A percentile compares a stretch with the other conserved stretches of the same genome.
phyloP scores from a whole-genome alignment of 2,113 vertebrate genomes.

The Caranx ignobilis region DNA sequence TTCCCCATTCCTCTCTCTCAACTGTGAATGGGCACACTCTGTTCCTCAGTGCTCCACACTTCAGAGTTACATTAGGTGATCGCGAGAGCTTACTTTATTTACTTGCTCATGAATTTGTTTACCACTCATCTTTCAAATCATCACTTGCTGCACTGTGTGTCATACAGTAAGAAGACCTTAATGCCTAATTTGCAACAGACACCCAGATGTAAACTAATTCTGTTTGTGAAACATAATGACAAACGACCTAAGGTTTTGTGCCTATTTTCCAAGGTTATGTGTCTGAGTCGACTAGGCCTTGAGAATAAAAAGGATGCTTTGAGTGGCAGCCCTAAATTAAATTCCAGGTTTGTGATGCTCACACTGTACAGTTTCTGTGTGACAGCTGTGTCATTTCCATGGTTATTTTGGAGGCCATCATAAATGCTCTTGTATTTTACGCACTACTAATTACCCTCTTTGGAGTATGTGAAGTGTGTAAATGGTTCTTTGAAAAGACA shows the following conservation, averaged over 20 bases:
- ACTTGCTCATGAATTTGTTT: slow-evolving; percentile 1
- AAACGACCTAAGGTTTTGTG: not conserved
- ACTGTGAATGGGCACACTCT: not conserved
- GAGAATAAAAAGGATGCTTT: not conserved
- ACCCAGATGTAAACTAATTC: not conserved
- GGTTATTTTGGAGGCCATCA: not conserved
- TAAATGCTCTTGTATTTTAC: not conserved
- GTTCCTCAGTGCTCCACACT: not conserved
- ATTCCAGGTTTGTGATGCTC: not conserved
- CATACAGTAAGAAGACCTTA: not conserved
- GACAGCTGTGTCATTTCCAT: not conserved
- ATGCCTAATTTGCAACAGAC: not conserved
- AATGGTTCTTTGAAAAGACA: slow-evolving; percentile 17
- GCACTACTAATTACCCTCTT: not conserved
- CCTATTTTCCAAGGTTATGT: slow-evolving; percentile 4
- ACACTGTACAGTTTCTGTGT: slow-evolving; percentile 4
- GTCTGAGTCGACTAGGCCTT: not conserved
- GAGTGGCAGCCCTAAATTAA: not conserved
- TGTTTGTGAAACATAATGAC: not conserved
- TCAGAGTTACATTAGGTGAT: not conserved
- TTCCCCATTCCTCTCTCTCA: not conserved
- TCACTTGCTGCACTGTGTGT: not conserved
- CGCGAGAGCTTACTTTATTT: not conserved
- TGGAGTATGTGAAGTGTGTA: not conserved
- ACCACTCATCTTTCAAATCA: not conserved